Base-by-base conservation (phyloP, 2,113 vertebrate species). In the Penelope pileata region DNA sequence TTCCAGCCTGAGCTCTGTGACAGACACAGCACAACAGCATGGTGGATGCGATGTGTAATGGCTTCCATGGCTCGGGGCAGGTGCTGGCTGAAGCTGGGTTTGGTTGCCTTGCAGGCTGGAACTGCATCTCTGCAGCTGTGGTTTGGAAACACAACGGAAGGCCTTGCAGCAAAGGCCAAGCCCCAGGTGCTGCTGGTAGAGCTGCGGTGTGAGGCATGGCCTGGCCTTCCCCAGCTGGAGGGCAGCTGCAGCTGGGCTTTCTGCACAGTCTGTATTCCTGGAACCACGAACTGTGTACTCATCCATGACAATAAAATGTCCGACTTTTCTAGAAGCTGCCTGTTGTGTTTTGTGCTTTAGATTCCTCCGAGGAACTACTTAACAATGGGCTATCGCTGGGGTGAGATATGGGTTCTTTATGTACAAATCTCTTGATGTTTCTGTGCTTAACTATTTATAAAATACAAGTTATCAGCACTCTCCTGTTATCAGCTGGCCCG, bases 241-340 rank as follows among this genome's bases (percentile, higher is more conserved):
- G 59, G 87, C 87, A n/a, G 74, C 83, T 50, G 19, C 83, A 50
- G 92, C 95, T 88, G 75, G 91, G 77, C 74, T 95, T 95, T 92
- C 78, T 82, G 63, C 15, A 90, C 94, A 95, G 79, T 94, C 84
- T 95, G 88, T 90, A 75, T 93, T 97, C 95, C 95, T 89, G 32
- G 95, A 70, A 90, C 96, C 91, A 89, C 81, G 95, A 93, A 91
- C 30, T 88, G 83, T 98, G 96, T 91, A 88, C 78, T 95, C 75
- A 4, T 83, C 73, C 92, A 93, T 83, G 83, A 96, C 83, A 98
- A 98, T 98, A 98, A 98, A 98, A 96, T 34, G 86, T 95, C 96
- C 75, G n/a, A 17, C 96, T 97, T 98, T 98, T 98, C 90, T 97
- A 98, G 70, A 68, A 30, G 1, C 23, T 47, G 51, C 64, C 68